phyloP scores from a whole-genome alignment of 1,140 invertebrate species.

The Scaptodrosophila lebanonensis region DNA sequence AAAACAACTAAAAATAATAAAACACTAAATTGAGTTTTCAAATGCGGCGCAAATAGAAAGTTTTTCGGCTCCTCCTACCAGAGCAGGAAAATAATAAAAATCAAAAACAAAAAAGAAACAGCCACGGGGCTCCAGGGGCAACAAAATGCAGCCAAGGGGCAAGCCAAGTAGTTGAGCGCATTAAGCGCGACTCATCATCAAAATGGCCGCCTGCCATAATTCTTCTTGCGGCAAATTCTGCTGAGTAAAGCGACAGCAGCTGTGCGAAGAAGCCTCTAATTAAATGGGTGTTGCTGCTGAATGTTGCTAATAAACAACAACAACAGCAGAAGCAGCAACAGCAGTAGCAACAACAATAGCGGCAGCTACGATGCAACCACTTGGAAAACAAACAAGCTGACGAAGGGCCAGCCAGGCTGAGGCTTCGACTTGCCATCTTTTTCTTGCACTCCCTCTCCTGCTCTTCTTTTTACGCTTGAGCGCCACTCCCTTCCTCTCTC shows the following conservation, averaged over 20 bases:
- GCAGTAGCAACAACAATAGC: constrained; percentile 21
- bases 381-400: constrained; percentile 34
- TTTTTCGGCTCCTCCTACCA: constrained; percentile 3
- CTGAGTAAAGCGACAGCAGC: constrained; percentile 18
- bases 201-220: constrained; percentile 26
- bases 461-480: too few species aligned
- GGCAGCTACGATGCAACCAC: constrained; percentile 11
- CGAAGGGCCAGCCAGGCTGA: constrained; percentile 34
- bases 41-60: constrained; percentile 34
- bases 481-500: too few species aligned
- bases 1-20: too few species aligned
- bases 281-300: constrained; percentile 61
- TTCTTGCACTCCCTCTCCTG: neutral
- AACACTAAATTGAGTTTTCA: constrained; percentile 40
- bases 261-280: constrained; percentile 47
- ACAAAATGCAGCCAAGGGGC: too few species aligned
- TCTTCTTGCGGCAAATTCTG: constrained; percentile 7
- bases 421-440: constrained; percentile 44
- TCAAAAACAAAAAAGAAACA: too few species aligned
- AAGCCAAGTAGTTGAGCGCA: too few species aligned
- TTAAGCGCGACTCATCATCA: too few species aligned
- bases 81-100: too few species aligned
- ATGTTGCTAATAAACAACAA: constrained; percentile 53
- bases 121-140: too few species aligned
- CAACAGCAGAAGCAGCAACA: constrained; percentile 16